Evolutionary conservation across 2,797 vertebrate genomes (phyloP).

Genomic region (Phalanger gymnotis): DNA sequence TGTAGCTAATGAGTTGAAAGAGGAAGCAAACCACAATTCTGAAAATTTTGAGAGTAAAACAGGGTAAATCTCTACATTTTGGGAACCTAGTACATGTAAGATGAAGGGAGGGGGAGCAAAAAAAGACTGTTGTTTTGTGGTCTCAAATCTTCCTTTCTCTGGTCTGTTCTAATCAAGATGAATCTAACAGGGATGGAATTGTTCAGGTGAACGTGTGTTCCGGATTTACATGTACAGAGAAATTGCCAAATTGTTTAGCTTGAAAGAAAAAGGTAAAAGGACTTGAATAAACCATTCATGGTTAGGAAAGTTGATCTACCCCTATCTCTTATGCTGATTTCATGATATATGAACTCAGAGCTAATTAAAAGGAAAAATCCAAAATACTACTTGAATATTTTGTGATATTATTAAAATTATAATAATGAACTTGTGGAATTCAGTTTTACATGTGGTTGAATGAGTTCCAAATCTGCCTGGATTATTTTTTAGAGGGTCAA

Average conservation of each 20-base stretch:
- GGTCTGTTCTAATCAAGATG: not conserved
- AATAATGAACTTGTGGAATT: not conserved
- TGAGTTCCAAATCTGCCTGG: conserved; percentile 2
- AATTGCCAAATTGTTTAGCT: not conserved
- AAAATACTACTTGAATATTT: not conserved
- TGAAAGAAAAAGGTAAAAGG: not conserved
- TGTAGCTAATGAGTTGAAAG: not conserved
- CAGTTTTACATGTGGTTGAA: not conserved
- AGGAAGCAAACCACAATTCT: not conserved
- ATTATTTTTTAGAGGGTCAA: not conserved
- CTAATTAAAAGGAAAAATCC: not conserved
- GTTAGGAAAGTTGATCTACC: not conserved
- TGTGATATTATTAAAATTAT: not conserved
- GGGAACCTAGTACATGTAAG: not conserved
- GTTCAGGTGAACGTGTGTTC: not conserved
- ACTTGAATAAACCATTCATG: not conserved
- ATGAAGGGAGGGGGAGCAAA: not conserved
- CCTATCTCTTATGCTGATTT: conserved; percentile 8
- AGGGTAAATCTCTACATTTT: not conserved
- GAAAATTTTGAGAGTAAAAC: not conserved
- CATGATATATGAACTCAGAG: not conserved
- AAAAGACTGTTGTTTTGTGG: not conserved
- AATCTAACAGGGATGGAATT: not conserved
- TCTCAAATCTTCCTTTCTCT: not conserved
- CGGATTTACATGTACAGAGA: not conserved